Base-by-base conservation (phyloP, 2,113 vertebrate species). In the Psittacara wagleri region DNA sequence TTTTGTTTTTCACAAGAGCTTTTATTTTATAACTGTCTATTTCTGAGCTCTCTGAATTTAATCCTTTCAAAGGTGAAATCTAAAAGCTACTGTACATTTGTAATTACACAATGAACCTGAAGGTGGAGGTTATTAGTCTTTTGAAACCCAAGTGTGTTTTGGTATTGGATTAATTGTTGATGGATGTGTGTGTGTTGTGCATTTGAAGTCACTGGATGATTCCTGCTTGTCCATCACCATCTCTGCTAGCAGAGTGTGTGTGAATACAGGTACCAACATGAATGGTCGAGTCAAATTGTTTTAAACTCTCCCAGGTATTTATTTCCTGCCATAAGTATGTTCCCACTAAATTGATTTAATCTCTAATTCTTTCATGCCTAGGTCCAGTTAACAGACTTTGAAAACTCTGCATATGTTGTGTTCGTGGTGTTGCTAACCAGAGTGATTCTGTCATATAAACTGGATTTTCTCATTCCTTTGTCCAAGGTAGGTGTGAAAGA, bases 371-470 rank as follows among this genome's bases (percentile, higher is more conserved):
- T 95, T 90, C 46, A 2, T 69, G 28, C 78, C 39, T 83, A 99
- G 99, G 99, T 99, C 75, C 99, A 99, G 89, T 97, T 99, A 88
- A 99, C 99, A 37, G 99, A 99, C 96, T 99, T 99, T 92, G 99
- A 99, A 97, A 99, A 99, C 62, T 99, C 99, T 39, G 99, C 99
- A 0, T 99, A 99, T 28, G 99, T 99, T 91, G 99, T 99, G 27
- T 99, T 99, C 39, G 99, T 99, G 46, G 99, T 99, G 22, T 97
- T 99, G 89, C 98, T 99, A 33, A 99, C 99, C 73, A 98, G 99
- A 97, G 99, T 99, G 68, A 99, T 99, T 97, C 97, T 99, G 59
- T 99, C 99, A 2, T 99, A 99, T 94, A 99, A 99, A 92, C 94
- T 99, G 96, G 99, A 99, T 97, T 99, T 99, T 95, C 98, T 99